Base-by-base conservation (phyloP, 2,797 vertebrate genomes). In the Leucoraja ocellata region DNA sequence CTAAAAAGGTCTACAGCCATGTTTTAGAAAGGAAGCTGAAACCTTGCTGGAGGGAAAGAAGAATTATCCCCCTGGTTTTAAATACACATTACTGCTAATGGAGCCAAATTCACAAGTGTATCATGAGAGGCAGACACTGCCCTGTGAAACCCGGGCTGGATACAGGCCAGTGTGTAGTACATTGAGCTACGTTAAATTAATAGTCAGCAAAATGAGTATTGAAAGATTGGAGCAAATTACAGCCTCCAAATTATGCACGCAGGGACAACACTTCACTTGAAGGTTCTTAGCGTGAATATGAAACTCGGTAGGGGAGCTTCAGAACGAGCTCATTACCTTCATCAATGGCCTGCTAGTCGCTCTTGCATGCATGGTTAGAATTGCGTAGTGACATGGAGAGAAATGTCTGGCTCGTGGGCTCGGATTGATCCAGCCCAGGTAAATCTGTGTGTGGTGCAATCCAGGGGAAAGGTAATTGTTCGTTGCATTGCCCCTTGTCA, bases 201-300 rank as follows among this genome's bases (percentile, higher is more conserved):
- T 84, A 28, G 81, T 58, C 54, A 61, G 23, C 16, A 28, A 61
- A 84, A 84, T 84, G 25, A 28, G 61, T 61, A 61, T 84, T 84
- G 81, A 84, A 84, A 84, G 54, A 61, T 84, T 84, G 81, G 54
- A 84, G 54, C 81, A 84, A 84, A 84, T 84, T 84, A 54, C 54
- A 61, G 81, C 81, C 54, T 61, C 10, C 81, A 84, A 84, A 84
- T 84, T 84, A 84, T 84, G 58, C 81, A 84, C 54, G 54, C 54
- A 84, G 81, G 81, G 61, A 61, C 80, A 39, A 58, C 46, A 61
- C 81, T 84, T 84, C 81, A 84, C 81, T 84, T 84, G 28, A 28
- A 84, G 54, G 10, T 61, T 84, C n/a, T 84, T 61, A 84, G 81
- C 46, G 5, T 84, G 54, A 61, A 84, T 84, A 25, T 61, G 81